phyloP scores from a whole-genome alignment of 2,797 vertebrate species.

The Onychomys torridus region DNA sequence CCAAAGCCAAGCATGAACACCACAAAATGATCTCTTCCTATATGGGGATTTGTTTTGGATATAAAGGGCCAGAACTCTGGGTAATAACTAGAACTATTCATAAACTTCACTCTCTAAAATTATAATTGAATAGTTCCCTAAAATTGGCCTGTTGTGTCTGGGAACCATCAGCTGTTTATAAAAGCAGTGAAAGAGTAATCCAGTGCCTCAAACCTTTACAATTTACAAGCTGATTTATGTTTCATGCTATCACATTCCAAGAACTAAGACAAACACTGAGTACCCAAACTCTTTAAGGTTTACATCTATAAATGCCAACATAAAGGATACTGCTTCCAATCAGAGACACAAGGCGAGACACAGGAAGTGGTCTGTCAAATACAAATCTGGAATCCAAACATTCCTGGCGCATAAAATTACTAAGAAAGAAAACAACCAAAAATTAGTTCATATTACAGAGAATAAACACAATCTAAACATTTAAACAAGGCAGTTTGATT shows the following conservation, averaged over 20 bases:
- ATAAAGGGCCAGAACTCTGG: not conserved
- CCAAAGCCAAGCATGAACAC: slow-evolving; percentile 1
- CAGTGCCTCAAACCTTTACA: slow-evolving; percentile 35
- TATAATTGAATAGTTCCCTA: slow-evolving; percentile 18
- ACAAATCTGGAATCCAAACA: slow-evolving; percentile 99
- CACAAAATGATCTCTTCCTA: slow-evolving; percentile 42
- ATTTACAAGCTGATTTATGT: slow-evolving; percentile 26
- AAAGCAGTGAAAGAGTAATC: slow-evolving; percentile 4
- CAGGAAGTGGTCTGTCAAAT: slow-evolving; percentile 96
- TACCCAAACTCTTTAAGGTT: slow-evolving; percentile 34
- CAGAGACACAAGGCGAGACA: slow-evolving; percentile 96
- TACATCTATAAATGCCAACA: slow-evolving; percentile 45
- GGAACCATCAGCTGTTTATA: slow-evolving; percentile 41
- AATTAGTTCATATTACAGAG: slow-evolving; percentile 60
- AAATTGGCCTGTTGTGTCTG: slow-evolving; percentile 25
- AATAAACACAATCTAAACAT: not conserved
- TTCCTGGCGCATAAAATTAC: slow-evolving; percentile 99
- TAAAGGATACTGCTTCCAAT: slow-evolving; percentile 99
- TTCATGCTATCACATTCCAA: slow-evolving; percentile 15
- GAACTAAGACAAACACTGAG: slow-evolving; percentile 38
- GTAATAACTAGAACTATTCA: slow-evolving; percentile 17
- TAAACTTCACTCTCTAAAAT: slow-evolving; percentile 45
- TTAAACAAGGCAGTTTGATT: slow-evolving; percentile 49
- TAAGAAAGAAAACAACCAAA: slow-evolving; percentile 81
- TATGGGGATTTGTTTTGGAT: slow-evolving; percentile 31